These are phyloP conservation scores for Scopus umbretta DNA, from an alignment of 2,113 vertebrate genomes.

Conservation along the genomic window DNA sequence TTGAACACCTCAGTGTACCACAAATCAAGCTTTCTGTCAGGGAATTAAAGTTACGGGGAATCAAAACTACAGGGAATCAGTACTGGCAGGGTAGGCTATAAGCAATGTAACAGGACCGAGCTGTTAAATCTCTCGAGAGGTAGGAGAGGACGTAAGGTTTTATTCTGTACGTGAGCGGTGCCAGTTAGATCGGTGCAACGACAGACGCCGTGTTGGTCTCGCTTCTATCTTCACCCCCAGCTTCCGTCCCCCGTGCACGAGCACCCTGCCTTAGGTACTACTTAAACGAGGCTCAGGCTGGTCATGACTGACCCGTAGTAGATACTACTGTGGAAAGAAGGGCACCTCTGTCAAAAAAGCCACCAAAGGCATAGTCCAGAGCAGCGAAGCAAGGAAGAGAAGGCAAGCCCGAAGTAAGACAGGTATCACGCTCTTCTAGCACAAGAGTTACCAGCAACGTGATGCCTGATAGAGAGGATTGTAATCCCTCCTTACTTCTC, in stretches of 20 bases:
- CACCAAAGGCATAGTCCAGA: background rate
- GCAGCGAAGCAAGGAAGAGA: background rate
- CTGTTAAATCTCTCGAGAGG: background rate
- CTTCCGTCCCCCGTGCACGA: background rate
- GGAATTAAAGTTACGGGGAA: background rate
- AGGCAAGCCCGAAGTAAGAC: background rate
- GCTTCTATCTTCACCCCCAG: background rate
- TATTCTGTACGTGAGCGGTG: background rate
- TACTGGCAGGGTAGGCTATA: background rate
- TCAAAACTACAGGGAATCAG: background rate
- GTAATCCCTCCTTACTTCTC: background rate
- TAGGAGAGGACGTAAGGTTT: background rate
- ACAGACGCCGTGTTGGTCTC: background rate
- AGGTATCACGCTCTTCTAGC: background rate
- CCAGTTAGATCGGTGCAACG: background rate
- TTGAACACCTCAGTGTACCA: background rate
- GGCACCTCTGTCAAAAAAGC: background rate
- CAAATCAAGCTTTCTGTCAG: background rate
- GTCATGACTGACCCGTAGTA: fast-evolving
- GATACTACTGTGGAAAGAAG: fast-evolving
- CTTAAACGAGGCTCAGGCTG: background rate
- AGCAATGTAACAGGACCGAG: background rate
- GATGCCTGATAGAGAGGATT: fast-evolving
- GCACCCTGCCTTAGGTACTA: background rate
- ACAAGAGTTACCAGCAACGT: background rate